A percentile compares a stretch with the other conserved stretches of the same genome.
phyloP scores from a whole-genome alignment of 2,113 vertebrate species.

The Poecile atricapillus region DNA sequence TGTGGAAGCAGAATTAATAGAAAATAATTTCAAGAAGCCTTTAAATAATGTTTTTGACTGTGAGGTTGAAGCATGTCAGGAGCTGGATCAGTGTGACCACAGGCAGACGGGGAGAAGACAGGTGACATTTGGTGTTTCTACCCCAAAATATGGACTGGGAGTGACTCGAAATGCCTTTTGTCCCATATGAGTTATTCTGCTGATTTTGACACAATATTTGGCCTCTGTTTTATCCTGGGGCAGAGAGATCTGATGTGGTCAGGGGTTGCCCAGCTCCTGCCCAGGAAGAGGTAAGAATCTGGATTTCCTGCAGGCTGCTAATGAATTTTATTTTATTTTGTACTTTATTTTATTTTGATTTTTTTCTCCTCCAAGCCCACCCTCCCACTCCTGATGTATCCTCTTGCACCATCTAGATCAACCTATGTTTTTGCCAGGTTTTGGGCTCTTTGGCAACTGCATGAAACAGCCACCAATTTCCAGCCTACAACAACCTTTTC shows the following conservation, averaged over 20 bases:
- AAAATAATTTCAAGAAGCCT: neutral
- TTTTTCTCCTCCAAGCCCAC: neutral
- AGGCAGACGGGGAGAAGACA: neutral
- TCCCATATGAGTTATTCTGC: neutral
- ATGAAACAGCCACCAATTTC: neutral
- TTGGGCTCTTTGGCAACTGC: too few species aligned
- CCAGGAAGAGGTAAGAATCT: neutral
- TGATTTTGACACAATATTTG: neutral
- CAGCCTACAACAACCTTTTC: accelerated
- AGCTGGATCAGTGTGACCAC: too few species aligned
- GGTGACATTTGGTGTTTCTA: neutral
- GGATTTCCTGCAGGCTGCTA: neutral
- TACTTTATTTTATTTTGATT: neutral
- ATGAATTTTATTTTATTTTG: neutral
- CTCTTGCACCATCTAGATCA: neutral
- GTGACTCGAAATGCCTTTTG: neutral
- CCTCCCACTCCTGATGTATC: neutral
- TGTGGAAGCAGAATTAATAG: neutral
- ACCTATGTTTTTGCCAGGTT: neutral
- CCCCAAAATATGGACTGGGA: neutral
- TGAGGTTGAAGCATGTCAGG: neutral
- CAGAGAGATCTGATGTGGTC: accelerated
- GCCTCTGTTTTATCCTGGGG: neutral
- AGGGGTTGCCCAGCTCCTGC: neutral
- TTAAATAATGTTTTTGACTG: neutral